phyloP scores from a whole-genome alignment of 2,888 invertebrate genomes.

The Eupithecia subfuscata region DNA sequence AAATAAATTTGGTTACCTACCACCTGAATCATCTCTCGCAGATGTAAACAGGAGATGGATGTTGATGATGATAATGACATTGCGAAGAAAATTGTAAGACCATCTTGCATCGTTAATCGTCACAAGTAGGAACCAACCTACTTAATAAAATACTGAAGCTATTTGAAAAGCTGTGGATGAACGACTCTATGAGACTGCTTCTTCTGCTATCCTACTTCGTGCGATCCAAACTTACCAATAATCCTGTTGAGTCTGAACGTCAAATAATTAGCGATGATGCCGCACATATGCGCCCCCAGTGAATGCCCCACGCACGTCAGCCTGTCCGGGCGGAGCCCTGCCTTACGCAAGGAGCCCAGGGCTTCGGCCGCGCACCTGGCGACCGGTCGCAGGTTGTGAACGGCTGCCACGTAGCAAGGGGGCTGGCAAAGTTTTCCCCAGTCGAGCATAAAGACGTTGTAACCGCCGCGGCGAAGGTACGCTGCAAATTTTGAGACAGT shows the following conservation, averaged over 20 bases:
- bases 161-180: no score
- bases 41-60: no score
- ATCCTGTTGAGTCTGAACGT: slow-evolving; percentile 89
- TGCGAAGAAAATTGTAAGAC: no score
- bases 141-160: no score
- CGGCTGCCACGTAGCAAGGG: slow-evolving; percentile 90
- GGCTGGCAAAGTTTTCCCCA: slow-evolving; percentile 89
- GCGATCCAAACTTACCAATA: slow-evolving; percentile 78
- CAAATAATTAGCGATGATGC: slow-evolving; percentile 88
- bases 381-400: slow-evolving; percentile 89
- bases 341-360: slow-evolving; percentile 85
- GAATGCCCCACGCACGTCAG: slow-evolving; percentile 92
- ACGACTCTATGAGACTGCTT: no score
- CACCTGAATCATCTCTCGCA: no score
- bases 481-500: slow-evolving; percentile 70
- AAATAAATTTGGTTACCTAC: no score
- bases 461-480: slow-evolving; percentile 88
- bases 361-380: slow-evolving; percentile 88
- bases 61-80: no score
- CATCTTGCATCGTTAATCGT: no score
- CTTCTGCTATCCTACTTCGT: background rate
- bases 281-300: slow-evolving; percentile 90
- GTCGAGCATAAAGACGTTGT: slow-evolving; percentile 90
- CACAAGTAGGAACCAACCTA: no score
- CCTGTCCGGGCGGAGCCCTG: slow-evolving; percentile 86